These are phyloP conservation scores for Microtus ochrogaster DNA, from an alignment of 2,113 vertebrate species.

Conservation along the genomic window DNA sequence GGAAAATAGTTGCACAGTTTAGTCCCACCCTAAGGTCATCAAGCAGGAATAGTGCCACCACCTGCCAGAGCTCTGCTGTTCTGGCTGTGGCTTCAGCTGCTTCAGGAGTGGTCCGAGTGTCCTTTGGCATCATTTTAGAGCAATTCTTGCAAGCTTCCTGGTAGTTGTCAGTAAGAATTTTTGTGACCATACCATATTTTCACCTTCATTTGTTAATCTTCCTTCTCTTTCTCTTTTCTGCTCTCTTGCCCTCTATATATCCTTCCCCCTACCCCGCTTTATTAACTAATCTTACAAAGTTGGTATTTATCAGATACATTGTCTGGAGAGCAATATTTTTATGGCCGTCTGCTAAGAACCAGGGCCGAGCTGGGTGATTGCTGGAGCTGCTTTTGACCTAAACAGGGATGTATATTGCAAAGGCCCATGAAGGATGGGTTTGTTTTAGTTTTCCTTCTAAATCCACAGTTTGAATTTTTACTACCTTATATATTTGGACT, in stretches of 20 bases:
- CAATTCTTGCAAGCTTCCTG: not conserved
- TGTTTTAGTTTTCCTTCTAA: conserved; percentile 12
- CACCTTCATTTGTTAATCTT: not conserved
- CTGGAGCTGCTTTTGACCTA: not conserved
- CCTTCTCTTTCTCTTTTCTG: not conserved
- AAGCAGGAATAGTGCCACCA: not conserved
- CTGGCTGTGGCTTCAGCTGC: not conserved
- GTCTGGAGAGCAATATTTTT: not conserved
- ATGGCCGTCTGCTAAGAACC: not conserved
- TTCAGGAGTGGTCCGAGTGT: not conserved
- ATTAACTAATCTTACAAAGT: not conserved
- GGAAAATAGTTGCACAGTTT: not conserved
- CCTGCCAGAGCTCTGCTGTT: not conserved
- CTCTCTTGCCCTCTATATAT: not conserved
- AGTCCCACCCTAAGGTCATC: not conserved
- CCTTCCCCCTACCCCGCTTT: not conserved
- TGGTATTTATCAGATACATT: not conserved
- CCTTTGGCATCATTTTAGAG: too few relatives aligned
- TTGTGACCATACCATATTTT: not conserved
- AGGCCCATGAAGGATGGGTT: not conserved
- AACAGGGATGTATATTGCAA: not conserved
- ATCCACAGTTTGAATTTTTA: conserved; percentile 35
- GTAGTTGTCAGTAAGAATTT: not conserved
- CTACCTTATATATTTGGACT: not conserved
- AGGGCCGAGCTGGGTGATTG: not conserved